Percentiles rank a stretch among this genome's conserved stretches.
phyloP scores from a whole-genome alignment of 2,888 invertebrate species.

The Ophraella communa region DNA sequence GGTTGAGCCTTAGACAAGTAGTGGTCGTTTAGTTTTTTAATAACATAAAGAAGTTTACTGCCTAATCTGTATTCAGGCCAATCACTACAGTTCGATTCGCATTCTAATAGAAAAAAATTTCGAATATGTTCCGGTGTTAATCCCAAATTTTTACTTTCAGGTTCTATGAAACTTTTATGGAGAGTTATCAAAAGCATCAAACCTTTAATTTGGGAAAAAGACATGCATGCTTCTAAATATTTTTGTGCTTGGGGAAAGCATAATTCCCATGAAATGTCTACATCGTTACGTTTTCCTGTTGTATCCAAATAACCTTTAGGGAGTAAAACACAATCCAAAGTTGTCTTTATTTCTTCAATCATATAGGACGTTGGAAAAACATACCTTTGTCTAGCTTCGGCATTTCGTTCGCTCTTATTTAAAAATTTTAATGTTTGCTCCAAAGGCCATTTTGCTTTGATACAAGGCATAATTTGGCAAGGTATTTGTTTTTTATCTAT shows the following conservation, averaged over 20 bases:
- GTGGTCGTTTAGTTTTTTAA: constrained; percentile 68
- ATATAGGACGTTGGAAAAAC: constrained; percentile 75
- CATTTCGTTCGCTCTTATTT: constrained; percentile 65
- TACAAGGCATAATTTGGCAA: constrained; percentile 75
- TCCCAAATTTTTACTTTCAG: constrained; percentile 68
- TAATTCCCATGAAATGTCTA: constrained; percentile 78
- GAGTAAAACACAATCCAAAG: constrained; percentile 72
- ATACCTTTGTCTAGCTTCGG: constrained; percentile 61
- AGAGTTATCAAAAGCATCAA: constrained; percentile 73
- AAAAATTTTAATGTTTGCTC: constrained; percentile 74
- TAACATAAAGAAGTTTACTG: constrained; percentile 68
- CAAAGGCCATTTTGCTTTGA: constrained; percentile 76
- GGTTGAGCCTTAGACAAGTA: constrained; percentile 64
- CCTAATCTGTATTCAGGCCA: constrained; percentile 81
- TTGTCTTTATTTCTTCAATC: constrained; percentile 70
- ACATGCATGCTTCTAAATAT: constrained; percentile 74
- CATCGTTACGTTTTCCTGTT: constrained; percentile 54
- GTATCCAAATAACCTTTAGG: constrained; percentile 74
- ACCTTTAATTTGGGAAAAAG: constrained; percentile 74
- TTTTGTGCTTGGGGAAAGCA: constrained; percentile 79
- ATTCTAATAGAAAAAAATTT: constrained; percentile 78
- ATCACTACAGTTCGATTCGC: constrained; percentile 71
- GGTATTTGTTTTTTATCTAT: constrained; percentile 57
- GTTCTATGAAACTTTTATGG: constrained; percentile 76
- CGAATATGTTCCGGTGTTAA: constrained; percentile 75